These are phyloP conservation scores for Myrmecobius fasciatus DNA, from an alignment of 2,113 vertebrate genomes.

Conservation along the genomic window DNA sequence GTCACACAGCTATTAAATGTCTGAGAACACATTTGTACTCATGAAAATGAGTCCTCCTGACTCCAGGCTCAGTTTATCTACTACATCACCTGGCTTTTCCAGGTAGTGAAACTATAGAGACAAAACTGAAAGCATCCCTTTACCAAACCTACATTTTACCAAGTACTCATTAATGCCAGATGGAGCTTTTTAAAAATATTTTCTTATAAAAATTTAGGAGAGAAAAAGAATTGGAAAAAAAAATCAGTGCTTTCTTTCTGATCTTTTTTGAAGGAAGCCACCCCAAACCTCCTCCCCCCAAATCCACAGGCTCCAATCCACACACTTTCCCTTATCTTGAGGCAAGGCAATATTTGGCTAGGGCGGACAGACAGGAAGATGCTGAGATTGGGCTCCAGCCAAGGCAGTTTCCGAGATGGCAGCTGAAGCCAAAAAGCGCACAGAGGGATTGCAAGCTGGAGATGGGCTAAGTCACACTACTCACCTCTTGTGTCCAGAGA, in stretches of 20 bases:
- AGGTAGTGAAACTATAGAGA: background rate
- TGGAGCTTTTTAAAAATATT: background rate
- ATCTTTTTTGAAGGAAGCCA: background rate
- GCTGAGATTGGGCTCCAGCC: slow-evolving; percentile 22
- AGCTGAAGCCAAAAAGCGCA: background rate
- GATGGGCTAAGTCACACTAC: slow-evolving; percentile 31
- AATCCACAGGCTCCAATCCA: accelerated
- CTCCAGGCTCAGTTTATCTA: background rate
- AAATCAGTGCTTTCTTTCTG: background rate
- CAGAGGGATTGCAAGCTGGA: slow-evolving; percentile 19
- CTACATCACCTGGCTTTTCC: background rate
- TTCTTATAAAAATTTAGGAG: background rate
- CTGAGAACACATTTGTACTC: background rate
- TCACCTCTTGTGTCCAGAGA: slow-evolving; percentile 61
- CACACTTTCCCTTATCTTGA: background rate
- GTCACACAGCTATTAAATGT: background rate
- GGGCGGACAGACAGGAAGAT: slow-evolving; percentile 18
- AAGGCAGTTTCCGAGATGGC: background rate
- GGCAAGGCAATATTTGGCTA: background rate
- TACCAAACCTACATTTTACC: background rate
- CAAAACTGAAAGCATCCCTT: background rate
- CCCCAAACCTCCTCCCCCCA: no score
- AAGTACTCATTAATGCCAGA: background rate
- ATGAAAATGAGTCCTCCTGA: no score
- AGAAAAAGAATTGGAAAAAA: background rate